Evolutionary conservation across 2,113 vertebrate species (phyloP).

Genomic region (Pholis gunnellus): DNA sequence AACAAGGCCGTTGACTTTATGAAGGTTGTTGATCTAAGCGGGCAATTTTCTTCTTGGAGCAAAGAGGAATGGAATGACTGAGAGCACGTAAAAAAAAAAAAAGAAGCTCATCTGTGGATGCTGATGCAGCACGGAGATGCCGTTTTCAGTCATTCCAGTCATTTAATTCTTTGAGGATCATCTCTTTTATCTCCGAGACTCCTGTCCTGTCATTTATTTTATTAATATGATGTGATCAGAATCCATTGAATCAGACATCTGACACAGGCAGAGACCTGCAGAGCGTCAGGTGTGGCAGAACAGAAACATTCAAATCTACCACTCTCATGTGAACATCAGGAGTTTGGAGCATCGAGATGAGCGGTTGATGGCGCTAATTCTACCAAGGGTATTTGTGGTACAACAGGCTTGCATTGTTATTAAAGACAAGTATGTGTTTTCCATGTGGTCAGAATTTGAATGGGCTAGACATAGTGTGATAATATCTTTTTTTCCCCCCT

Average conservation of each 20-base stretch:
- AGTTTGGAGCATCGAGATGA: neutral
- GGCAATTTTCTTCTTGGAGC: conserved; percentile 41
- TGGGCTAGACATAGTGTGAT: conserved; percentile 1
- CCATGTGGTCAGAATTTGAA: conserved; percentile 14
- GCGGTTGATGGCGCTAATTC: neutral
- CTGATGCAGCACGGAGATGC: conserved; percentile 3
- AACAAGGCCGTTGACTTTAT: conserved; percentile 38
- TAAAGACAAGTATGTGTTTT: neutral
- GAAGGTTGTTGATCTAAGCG: conserved; percentile 42
- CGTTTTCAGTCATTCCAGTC: conserved; percentile 8
- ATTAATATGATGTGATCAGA: conserved; percentile 30
- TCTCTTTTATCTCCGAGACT: conserved; percentile 12
- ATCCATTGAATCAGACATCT: conserved; percentile 31
- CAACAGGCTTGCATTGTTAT: neutral
- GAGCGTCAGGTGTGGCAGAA: conserved; percentile 27
- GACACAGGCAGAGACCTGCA: conserved; percentile 10
- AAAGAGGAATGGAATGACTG: conserved; percentile 18
- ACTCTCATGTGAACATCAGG: neutral
- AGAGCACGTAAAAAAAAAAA: neutral
- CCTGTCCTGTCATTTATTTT: neutral
- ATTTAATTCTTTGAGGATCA: conserved; percentile 37
- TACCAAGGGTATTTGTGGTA: neutral
- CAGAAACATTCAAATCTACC: conserved; percentile 37
- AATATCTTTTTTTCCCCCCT: neutral
- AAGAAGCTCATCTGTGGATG: conserved; percentile 3